A percentile compares a stretch with the other conserved stretches of the same genome.
phyloP scores from a whole-genome alignment of 2,113 vertebrate genomes.

The Euleptes europaea region DNA sequence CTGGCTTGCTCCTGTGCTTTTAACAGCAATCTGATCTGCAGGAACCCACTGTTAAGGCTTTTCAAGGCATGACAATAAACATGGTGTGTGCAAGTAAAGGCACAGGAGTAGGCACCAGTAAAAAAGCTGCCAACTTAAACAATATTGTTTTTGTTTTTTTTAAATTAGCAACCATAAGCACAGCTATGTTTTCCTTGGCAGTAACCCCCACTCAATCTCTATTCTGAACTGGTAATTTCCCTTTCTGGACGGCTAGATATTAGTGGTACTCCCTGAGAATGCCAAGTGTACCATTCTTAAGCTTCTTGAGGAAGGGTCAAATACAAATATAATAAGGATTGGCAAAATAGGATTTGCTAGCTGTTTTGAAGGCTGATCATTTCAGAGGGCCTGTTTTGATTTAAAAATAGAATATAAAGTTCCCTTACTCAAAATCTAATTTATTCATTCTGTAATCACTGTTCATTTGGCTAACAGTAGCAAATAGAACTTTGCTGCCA shows the following conservation, averaged over 20 bases:
- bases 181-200: no score
- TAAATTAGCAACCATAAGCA: neutral
- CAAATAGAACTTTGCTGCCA: neutral
- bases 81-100: neutral
- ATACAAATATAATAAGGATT: neutral
- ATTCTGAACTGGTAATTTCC: neutral
- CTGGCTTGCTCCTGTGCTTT: neutral
- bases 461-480: conserved; percentile 14
- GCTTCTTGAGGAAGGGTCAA: neutral
- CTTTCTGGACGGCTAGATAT: neutral
- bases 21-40: neutral
- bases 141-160: neutral
- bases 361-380: conserved; percentile 19
- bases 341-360: conserved; percentile 8
- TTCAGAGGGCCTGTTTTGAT: conserved; percentile 31
- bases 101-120: neutral
- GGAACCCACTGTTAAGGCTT: neutral
- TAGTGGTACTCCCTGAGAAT: neutral
- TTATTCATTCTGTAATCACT: conserved; percentile 32
- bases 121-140: neutral
- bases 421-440: conserved; percentile 36
- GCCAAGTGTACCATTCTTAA: neutral
- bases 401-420: neutral
- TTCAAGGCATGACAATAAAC: neutral
- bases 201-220: neutral